These are phyloP conservation scores for Dufourea novaeangliae DNA, from an alignment of 1,140 invertebrate species.

Conservation along the genomic window DNA sequence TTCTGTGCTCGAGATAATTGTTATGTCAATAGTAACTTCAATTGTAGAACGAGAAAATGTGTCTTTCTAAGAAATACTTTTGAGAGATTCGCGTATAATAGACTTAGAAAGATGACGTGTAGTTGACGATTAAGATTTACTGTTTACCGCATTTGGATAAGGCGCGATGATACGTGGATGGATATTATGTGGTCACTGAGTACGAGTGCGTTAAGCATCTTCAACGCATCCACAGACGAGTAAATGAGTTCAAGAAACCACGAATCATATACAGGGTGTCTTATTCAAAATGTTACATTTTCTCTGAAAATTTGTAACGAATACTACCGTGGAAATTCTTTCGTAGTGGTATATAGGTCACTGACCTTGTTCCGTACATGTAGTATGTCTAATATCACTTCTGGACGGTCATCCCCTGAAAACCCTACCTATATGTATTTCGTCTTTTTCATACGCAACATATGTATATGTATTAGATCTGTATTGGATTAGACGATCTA, in stretches of 20 bases:
- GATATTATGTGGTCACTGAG: neutral
- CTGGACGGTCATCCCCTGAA: no score
- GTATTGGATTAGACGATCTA: no score
- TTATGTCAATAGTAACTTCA: neutral
- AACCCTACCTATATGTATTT: no score
- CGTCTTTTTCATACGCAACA: no score
- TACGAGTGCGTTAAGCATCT: neutral
- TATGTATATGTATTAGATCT: no score
- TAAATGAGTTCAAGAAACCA: neutral
- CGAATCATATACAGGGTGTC: conserved; percentile 6
- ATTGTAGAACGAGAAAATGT: neutral
- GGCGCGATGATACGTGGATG: neutral
- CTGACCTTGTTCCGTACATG: no score
- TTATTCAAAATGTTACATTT: neutral
- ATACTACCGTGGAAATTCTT: neutral
- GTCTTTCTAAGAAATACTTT: neutral
- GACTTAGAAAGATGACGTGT: neutral
- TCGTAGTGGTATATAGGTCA: no score
- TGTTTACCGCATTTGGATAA: neutral
- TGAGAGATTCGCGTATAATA: neutral
- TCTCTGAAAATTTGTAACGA: neutral
- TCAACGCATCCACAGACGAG: neutral
- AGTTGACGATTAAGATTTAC: neutral
- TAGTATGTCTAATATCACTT: no score
- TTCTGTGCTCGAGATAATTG: neutral